Evolutionary conservation across 92 coral and sea anemone genomes (phyloP).

Genomic region (Parazoanthus swiftii): DNA sequence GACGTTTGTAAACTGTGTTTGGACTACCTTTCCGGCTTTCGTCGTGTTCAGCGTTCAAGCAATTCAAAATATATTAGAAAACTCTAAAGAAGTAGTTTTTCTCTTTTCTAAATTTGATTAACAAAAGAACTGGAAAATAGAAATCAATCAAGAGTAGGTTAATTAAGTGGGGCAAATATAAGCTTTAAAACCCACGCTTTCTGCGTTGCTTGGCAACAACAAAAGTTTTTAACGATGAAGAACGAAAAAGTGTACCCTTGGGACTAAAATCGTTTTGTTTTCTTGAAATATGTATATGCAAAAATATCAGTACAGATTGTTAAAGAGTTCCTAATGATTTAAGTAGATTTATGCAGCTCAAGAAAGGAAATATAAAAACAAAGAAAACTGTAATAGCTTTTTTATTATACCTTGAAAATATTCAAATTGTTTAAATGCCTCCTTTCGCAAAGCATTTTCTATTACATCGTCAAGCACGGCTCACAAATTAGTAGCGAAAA

Average conservation of each 20-base stretch:
- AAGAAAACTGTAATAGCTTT: background rate
- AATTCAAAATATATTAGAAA: background rate
- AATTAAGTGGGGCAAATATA: background rate
- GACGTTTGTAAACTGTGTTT: background rate
- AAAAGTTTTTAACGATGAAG: background rate
- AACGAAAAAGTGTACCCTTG: background rate
- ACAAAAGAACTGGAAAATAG: background rate
- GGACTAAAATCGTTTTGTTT: background rate
- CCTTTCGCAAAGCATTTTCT: background rate
- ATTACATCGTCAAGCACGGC: background rate
- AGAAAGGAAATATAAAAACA: background rate
- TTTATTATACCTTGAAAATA: background rate
- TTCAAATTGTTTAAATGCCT: constrained; percentile 5
- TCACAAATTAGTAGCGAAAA: background rate
- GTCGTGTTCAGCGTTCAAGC: background rate
- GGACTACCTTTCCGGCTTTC: background rate
- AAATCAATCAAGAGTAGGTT: background rate
- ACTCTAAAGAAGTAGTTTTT: constrained; percentile 6
- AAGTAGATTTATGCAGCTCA: background rate
- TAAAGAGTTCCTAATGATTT: background rate
- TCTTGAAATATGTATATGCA: background rate
- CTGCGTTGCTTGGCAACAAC: background rate
- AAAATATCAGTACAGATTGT: background rate
- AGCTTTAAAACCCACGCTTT: constrained; percentile 1
- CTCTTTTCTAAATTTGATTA: background rate